phyloP scores from a whole-genome alignment of 2,113 vertebrate species.

The Morone saxatilis region DNA sequence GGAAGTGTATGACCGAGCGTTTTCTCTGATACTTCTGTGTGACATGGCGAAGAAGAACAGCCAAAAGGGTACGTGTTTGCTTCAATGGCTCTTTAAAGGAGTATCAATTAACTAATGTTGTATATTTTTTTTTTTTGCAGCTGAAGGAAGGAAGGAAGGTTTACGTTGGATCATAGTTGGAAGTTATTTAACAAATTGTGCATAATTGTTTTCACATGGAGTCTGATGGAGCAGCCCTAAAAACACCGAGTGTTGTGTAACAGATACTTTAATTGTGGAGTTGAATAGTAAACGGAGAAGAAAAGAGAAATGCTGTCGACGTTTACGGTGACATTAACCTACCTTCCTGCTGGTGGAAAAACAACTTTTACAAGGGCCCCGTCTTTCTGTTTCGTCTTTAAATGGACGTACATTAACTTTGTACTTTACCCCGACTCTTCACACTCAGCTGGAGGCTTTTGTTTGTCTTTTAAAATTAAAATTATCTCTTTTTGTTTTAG shows the following conservation, averaged over 20 bases:
- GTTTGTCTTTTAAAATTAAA: not conserved
- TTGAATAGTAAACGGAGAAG: not conserved
- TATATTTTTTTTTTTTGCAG: not conserved
- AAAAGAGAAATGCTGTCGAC: not conserved
- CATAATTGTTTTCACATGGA: slow-evolving; percentile 2
- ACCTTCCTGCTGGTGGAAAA: slow-evolving; percentile 38
- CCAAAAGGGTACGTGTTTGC: slow-evolving; percentile 77
- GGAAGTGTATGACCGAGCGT: not conserved
- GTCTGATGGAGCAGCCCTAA: not conserved
- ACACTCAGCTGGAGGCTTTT: slow-evolving; percentile 32
- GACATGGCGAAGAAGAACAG: slow-evolving; percentile 85
- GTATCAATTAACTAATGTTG: too few species aligned
- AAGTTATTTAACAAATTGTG: slow-evolving; percentile 5
- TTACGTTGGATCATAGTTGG: not conserved
- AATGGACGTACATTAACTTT: slow-evolving; percentile 47
- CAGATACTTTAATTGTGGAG: not conserved
- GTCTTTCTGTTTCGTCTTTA: slow-evolving; percentile 25
- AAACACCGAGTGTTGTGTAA: not conserved
- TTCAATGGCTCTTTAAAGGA: not conserved
- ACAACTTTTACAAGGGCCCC: slow-evolving; percentile 37
- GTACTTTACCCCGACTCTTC: slow-evolving; percentile 51
- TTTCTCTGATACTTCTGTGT: slow-evolving; percentile 16
- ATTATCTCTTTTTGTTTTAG: not conserved
- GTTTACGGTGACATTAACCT: slow-evolving; percentile 55
- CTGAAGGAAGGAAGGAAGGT: not conserved